phyloP scores from a whole-genome alignment of 2,113 vertebrate species.

The Typhlomys cinereus region DNA sequence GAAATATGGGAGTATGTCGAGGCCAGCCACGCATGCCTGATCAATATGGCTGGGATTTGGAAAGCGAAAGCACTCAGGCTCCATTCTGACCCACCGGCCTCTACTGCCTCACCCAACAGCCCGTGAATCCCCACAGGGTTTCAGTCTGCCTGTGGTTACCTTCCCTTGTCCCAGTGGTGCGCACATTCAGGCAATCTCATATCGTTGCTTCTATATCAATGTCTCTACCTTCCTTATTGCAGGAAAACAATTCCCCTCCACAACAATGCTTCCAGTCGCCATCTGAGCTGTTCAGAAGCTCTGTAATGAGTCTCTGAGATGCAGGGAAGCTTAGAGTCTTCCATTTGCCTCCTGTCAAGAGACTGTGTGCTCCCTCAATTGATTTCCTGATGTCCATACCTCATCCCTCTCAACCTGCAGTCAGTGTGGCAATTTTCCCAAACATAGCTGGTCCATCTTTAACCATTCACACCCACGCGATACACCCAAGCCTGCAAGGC shows the following conservation, averaged over 20 bases:
- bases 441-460: neutral
- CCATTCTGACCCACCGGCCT: neutral
- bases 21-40: neutral
- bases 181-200: neutral
- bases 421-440: neutral
- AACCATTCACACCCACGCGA: neutral
- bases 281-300: neutral
- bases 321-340: neutral
- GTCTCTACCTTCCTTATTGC: neutral
- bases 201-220: rapidly evolving
- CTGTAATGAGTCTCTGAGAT: rapidly evolving
- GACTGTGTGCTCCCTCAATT: rapidly evolving
- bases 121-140: neutral
- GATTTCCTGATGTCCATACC: neutral
- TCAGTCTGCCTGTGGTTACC: neutral
- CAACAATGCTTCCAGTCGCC: neutral
- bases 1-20: neutral
- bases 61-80: neutral
- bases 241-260: neutral
- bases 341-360: neutral
- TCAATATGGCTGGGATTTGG: neutral
- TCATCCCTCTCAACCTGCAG: neutral
- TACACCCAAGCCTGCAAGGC: neutral
- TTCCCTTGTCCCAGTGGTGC: neutral
- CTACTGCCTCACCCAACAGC: neutral